These are phyloP conservation scores for Ascidia mentula DNA, from an alignment of 23 tunicate genomes.

Conservation along the genomic window DNA sequence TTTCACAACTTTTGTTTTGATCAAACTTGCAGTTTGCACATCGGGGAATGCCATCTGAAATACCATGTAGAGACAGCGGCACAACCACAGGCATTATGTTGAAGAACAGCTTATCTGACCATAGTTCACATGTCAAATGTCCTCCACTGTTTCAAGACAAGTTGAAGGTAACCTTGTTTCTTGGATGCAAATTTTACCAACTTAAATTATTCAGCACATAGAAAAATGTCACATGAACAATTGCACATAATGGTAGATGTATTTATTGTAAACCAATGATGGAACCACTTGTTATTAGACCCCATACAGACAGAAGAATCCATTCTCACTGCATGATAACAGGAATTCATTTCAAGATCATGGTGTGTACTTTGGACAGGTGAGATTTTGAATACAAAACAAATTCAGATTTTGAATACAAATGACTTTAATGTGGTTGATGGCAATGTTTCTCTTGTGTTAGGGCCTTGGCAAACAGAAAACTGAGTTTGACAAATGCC, in stretches of 20 bases:
- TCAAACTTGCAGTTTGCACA: slow-evolving; percentile 38
- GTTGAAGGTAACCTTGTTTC: too few relatives aligned
- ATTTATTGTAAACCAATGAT: neutral
- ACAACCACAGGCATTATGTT: slow-evolving; percentile 65
- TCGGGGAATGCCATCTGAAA: slow-evolving; percentile 34
- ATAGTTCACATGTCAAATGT: slow-evolving; percentile 32
- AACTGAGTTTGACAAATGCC: neutral
- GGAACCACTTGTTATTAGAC: slow-evolving; percentile 24
- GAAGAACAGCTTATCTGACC: slow-evolving; percentile 13
- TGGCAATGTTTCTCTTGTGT: neutral
- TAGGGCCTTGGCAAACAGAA: slow-evolving; percentile 65
- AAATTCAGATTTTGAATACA: neutral
- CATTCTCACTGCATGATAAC: slow-evolving; percentile 67
- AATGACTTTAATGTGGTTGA: neutral
- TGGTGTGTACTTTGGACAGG: slow-evolving; percentile 72
- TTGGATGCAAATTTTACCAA: too few relatives aligned
- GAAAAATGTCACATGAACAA: too few relatives aligned
- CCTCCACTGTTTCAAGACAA: slow-evolving; percentile 32
- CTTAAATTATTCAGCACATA: too few relatives aligned
- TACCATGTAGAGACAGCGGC: slow-evolving; percentile 53
- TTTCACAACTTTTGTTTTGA: neutral
- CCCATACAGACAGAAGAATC: slow-evolving; percentile 32
- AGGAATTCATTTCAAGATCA: slow-evolving; percentile 64
- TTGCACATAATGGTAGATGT: too few relatives aligned
- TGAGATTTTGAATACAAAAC: neutral